phyloP scores from a whole-genome alignment of 2,113 vertebrate species.

The Pogona vitticeps region DNA sequence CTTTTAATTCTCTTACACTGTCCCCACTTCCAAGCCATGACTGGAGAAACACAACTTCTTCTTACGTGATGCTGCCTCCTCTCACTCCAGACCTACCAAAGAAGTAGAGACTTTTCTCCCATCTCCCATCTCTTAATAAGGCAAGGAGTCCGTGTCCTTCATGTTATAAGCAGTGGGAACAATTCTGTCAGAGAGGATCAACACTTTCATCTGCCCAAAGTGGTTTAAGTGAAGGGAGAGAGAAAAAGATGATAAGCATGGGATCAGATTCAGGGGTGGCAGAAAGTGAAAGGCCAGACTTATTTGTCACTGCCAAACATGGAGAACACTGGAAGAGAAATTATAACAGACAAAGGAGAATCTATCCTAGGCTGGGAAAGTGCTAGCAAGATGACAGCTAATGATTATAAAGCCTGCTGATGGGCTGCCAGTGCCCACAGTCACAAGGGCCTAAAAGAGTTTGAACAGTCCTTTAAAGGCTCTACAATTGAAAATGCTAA shows the following conservation, averaged over 20 bases:
- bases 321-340: not conserved
- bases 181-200: not conserved
- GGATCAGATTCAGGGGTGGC: not conserved
- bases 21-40: not conserved
- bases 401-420: slow-evolving; percentile 6
- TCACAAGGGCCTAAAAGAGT: not conserved
- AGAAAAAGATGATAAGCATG: not conserved
- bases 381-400: not conserved
- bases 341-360: not conserved
- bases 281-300: not conserved
- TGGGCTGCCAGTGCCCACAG: not conserved
- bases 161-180: not conserved
- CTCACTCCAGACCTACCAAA: not conserved
- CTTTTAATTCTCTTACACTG: too few species aligned
- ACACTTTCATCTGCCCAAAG: not conserved
- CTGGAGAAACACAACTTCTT: not conserved
- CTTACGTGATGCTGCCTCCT: not conserved
- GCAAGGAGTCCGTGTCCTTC: not conserved
- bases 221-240: not conserved
- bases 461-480: not conserved
- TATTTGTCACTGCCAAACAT: not conserved
- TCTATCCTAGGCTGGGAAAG: not conserved
- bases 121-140: not conserved
- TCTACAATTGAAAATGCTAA: not conserved
- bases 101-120: not conserved